Conservation (phyloP, 2,113 vertebrate genomes). For the Cephalopholis sonnerati region DNA sequence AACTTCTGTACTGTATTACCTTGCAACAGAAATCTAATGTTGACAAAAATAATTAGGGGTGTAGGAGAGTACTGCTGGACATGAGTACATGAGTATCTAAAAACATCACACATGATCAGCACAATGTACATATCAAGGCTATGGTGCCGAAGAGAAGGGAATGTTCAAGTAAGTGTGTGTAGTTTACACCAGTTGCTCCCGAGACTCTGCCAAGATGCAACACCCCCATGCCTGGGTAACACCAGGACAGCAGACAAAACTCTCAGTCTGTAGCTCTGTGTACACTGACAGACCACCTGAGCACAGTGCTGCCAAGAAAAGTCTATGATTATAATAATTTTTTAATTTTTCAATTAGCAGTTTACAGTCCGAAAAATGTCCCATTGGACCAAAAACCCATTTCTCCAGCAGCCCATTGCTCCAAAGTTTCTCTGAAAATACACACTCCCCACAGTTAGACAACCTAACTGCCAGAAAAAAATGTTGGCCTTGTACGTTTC, state of each 20-base stretch:
- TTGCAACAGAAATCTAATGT: background rate
- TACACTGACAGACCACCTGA: background rate
- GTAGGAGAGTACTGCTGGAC: too few species aligned
- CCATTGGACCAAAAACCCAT: too few species aligned
- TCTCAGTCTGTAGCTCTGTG: background rate
- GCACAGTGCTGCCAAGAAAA: background rate
- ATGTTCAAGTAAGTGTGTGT: constrained; percentile 37
- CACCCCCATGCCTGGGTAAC: background rate
- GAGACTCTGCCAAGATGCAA: constrained; percentile 38
- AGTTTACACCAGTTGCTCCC: constrained; percentile 35
- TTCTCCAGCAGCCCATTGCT: too few species aligned
- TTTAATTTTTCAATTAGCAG: too few species aligned
- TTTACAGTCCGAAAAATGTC: too few species aligned
- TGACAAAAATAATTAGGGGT: background rate
- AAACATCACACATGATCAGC: constrained; percentile 2
- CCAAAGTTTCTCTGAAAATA: too few species aligned
- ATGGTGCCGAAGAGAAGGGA: constrained; percentile 27
- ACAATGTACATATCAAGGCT: constrained; percentile 16
- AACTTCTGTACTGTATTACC: background rate
- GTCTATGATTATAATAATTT: too few species aligned
- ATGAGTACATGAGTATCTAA: too few species aligned
- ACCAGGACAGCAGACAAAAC: constrained; percentile 13
- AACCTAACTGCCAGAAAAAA: too few species aligned
- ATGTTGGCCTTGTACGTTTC: too few species aligned
- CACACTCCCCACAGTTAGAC: too few species aligned